phyloP scores from a whole-genome alignment of 2,888 invertebrate genomes.

The Synanthedon tipuliformis region DNA sequence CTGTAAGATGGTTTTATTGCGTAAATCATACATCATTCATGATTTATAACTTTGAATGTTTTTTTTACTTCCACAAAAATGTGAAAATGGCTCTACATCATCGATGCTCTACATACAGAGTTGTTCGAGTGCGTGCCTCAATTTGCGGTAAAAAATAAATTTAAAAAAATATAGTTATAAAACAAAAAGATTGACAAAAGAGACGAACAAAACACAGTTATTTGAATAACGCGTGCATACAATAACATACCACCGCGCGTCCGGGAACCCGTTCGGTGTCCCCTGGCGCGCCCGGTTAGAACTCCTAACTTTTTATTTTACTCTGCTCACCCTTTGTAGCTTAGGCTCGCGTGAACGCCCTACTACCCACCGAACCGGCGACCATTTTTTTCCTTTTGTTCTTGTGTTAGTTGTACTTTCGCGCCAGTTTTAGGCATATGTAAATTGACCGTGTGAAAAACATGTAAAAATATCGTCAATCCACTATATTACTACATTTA shows the following conservation, averaged over 20 bases:
- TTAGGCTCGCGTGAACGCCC: constrained; percentile 59
- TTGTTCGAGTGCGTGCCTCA: no score
- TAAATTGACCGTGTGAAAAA: no score
- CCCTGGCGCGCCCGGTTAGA: constrained; percentile 64
- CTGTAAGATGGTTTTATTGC: no score
- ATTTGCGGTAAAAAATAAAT: background rate
- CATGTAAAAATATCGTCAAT: no score
- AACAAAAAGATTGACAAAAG: background rate
- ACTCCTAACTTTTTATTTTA: constrained; percentile 65
- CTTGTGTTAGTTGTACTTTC: constrained; percentile 15
- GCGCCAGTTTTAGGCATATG: constrained; percentile 18
- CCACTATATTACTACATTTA: no score
- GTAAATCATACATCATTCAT: no score
- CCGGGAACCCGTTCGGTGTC: constrained; percentile 57
- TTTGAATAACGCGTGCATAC: constrained; percentile 6
- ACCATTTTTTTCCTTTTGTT: constrained; percentile 14
- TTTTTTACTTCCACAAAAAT: no score
- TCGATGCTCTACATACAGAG: no score
- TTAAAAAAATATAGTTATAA: background rate
- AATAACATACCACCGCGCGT: constrained; percentile 36
- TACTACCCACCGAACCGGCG: constrained; percentile 26
- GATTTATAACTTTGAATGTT: no score
- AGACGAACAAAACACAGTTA: background rate
- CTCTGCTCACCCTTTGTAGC: constrained; percentile 56
- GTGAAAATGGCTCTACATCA: no score